Evolutionary conservation across 2,797 vertebrate species (phyloP), one percentile per base, ranked within the genome.

Genomic region (Enteromius fasciolatus): DNA sequence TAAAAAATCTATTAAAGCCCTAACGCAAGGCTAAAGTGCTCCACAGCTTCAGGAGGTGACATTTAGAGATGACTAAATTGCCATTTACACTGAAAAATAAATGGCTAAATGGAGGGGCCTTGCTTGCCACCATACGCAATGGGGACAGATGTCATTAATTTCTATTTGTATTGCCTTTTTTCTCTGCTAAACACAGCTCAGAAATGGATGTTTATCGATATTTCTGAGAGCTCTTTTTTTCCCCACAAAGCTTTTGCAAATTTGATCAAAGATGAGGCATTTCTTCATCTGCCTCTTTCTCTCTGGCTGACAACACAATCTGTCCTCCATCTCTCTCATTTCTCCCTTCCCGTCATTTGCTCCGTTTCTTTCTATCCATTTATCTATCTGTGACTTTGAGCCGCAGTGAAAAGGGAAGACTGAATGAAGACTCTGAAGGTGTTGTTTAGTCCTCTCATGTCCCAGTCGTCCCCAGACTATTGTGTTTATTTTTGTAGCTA

Each of bases 51-150:
- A 84, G 83, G 89, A 89, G 92, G 87, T 90, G 89, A 92, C 91
- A 90, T 90, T 89, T 91, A 89, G 86, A 92, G 91, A 92, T 90
- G 86, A 88, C 88, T 90, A 91, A 92, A 93, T 89, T 91, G 89
- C 84, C 88, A 87, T 91, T 92, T 92, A 87, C 84, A 87, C 83
- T 23, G 44, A 81, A 89, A 90, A 92, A 91, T 89, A 90, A 85
- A 89, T 89, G 76, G 86, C 86, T 89, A 89, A 90, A 90, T 90
- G 85, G 87, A 86, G 78, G 81, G 83, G 82, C 88, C 83, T 84
- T 83, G 59, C 81, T 85, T 67, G 83, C 78, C 83, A 61, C 80
- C 81, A 80, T 82, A 69, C 15, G 59, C 83, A 90, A 89, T 85
- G 76, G 86, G 75, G 78, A 85, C 87, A 87, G 79, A 86, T 87